Conservation (phyloP, 2,888 invertebrate species). For the Acleris emargana region DNA sequence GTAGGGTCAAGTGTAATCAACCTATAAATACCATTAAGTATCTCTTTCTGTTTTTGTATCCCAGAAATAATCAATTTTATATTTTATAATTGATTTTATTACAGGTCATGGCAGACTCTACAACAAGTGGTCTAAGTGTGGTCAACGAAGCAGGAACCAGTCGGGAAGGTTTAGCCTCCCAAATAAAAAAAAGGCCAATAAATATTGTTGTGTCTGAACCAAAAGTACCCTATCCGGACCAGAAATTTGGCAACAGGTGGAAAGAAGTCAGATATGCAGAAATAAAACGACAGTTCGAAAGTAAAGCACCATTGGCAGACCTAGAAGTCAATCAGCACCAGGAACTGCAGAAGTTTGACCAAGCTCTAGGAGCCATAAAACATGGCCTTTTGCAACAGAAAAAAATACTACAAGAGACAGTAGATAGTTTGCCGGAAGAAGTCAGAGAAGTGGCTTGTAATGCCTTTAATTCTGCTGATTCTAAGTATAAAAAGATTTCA, state of each 20-base stretch:
- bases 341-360: constrained; percentile 32
- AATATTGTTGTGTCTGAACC: constrained; percentile 24
- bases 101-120: constrained; percentile 32
- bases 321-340: constrained; percentile 29
- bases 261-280: constrained; percentile 35
- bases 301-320: constrained; percentile 27
- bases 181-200: not conserved
- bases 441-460: constrained; percentile 7
- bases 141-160: constrained; percentile 7
- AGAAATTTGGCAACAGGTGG: constrained; percentile 33
- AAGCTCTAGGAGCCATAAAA: constrained; percentile 30
- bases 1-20: no score
- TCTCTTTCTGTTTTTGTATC: no score
- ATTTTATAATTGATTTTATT: constrained; percentile 1
- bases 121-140: constrained; percentile 10
- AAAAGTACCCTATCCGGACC: constrained; percentile 23
- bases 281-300: constrained; percentile 36
- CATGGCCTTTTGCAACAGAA: constrained; percentile 37
- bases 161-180: constrained; percentile 6
- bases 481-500: constrained; percentile 27
- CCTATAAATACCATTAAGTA: no score
- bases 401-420: constrained; percentile 19
- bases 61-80: no score
- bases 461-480: constrained; percentile 17
- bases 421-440: constrained; percentile 16